Conservation (phyloP, 2,113 vertebrate species). For the Tringa solitaria region DNA sequence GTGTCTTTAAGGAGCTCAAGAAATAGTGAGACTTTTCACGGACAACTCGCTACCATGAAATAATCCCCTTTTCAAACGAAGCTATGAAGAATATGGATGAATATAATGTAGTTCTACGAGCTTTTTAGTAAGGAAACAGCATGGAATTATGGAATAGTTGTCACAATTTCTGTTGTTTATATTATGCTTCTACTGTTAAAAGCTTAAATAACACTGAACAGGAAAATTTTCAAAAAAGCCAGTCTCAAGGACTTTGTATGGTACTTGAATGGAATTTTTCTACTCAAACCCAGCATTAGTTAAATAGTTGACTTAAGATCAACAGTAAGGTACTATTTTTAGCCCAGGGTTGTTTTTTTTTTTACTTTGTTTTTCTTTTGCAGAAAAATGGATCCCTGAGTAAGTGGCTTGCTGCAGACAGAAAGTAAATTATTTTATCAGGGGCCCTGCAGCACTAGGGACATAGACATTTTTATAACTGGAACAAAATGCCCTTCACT, state of each 20-base stretch:
- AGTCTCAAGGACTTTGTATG: neutral
- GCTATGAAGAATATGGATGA: neutral
- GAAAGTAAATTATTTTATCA: neutral
- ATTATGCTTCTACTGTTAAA: neutral
- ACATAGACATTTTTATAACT: neutral
- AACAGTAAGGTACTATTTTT: neutral
- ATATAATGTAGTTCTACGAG: neutral
- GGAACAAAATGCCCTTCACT: neutral
- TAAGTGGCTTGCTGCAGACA: neutral
- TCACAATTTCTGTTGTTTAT: neutral
- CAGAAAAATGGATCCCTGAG: neutral
- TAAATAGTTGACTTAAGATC: neutral
- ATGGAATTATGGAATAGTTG: neutral
- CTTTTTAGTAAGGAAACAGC: neutral
- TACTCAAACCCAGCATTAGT: neutral
- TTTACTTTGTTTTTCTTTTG: neutral
- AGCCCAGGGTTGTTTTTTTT: neutral
- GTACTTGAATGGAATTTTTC: neutral
- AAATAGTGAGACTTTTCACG: neutral
- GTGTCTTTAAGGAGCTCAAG: neutral
- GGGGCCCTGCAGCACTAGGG: neutral
- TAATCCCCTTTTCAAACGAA: neutral
- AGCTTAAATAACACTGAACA: neutral
- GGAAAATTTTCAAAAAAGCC: neutral
- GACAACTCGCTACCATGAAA: neutral